Base-by-base conservation (phyloP, 2,113 vertebrate genomes). In the Malurus cyaneus region DNA sequence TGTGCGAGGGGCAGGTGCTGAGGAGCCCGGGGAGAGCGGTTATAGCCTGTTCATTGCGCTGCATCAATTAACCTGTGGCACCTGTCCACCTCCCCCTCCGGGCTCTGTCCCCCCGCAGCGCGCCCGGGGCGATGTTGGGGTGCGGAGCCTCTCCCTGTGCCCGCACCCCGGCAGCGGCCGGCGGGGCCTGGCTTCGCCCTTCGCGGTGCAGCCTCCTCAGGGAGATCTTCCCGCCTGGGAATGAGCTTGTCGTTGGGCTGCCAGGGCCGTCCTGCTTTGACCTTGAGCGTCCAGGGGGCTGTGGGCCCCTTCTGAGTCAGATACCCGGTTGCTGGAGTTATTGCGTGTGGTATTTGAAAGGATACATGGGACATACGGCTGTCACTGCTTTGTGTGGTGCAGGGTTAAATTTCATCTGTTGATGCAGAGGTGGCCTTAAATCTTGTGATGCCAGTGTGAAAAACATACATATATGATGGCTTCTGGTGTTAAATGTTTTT, bases 291-390 rank as follows among this genome's bases (percentile, higher is more conserved):
- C 0, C 1, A 19, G 2, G 59, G 72, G 61, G 25, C 64, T 32
- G 19, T 5, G 80, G 52, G 53, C 69, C 57, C 39, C 44, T 36
- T 44, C 18, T 50, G 26, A 64, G 72, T 86, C n/a, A 28, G 39
- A 47, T 53, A 78, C 73, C 15, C 5, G 5, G 7, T 70, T 42
- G 36, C 41, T 29, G 6, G 47, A 9, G 16, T 5, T n/a, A 42
- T 14, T 53, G 44, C 2, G 0, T 42, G 66, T 8, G 23, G 0
- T 23, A 15, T 67, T 67, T 32, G 41, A n/a, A 28, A 47, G 72
- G 80, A 11, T 44, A 4, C 6, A 0, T 2, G 31, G 32, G 46
- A 10, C 23, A 0, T 31, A 3, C 0, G 34, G 32, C 11, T 70
- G 59, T 0, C 44, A 0, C 7, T 18, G 29, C 59, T 18, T 14